Conservation (phyloP, 2,113 vertebrate genomes). For the Vombatus ursinus region DNA sequence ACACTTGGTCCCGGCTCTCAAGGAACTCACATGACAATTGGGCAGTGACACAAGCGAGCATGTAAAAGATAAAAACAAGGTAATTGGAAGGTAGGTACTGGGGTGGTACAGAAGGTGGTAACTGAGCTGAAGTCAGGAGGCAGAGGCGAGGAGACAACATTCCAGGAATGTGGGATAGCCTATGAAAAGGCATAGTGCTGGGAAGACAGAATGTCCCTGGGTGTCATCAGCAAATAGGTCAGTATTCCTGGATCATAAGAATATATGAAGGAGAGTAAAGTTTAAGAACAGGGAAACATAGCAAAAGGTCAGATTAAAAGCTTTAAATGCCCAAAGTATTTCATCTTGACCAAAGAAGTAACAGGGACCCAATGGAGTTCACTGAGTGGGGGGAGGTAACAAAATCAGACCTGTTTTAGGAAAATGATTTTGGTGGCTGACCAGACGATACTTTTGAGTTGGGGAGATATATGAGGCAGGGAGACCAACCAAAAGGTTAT, state of each 20-base stretch:
- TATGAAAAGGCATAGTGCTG: too few relatives aligned
- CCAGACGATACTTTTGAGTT: neutral
- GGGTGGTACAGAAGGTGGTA: too few relatives aligned
- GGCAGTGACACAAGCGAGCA: neutral
- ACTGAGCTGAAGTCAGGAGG: neutral
- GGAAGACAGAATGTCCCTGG: too few relatives aligned
- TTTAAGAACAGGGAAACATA: neutral
- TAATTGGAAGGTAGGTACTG: neutral
- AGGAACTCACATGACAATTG: neutral
- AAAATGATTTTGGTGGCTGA: neutral
- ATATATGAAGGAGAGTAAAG: neutral
- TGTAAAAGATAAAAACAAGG: neutral
- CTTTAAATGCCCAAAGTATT: neutral
- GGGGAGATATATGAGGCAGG: too few relatives aligned
- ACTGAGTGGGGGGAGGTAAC: neutral
- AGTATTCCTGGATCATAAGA: neutral
- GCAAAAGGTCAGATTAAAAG: neutral
- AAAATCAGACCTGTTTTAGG: neutral
- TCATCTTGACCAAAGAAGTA: neutral
- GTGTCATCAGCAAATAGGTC: neutral
- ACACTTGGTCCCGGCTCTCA: neutral
- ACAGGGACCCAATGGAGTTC: neutral
- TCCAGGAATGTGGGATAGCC: too few relatives aligned
- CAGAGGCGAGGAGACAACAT: neutral
- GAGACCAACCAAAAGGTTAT: too few relatives aligned